These are phyloP conservation scores for Pteropus rufus DNA, from an alignment of 2,797 vertebrate species.

Conservation along the genomic window DNA sequence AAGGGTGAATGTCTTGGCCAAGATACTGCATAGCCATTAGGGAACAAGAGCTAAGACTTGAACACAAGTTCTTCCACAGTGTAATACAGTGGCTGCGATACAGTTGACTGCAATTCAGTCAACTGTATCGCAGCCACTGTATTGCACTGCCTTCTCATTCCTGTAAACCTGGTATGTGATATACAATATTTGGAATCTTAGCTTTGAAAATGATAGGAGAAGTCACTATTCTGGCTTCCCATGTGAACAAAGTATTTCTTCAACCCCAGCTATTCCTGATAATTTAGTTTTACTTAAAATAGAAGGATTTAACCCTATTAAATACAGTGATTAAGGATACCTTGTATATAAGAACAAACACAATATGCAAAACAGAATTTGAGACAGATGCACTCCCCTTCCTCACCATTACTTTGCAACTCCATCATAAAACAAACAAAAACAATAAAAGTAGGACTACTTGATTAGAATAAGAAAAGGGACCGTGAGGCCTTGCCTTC, in stretches of 20 bases:
- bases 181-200: not conserved
- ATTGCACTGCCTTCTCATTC: not conserved
- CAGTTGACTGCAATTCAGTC: not conserved
- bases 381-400: not conserved
- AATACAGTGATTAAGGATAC: not conserved
- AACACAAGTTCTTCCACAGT: not conserved
- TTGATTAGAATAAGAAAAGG: not conserved
- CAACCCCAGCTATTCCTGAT: not conserved
- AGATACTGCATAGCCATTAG: not conserved
- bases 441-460: not conserved
- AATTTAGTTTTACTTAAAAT: slow-evolving; percentile 36
- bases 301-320: not conserved
- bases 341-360: not conserved
- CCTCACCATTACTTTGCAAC: not conserved
- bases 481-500: not conserved
- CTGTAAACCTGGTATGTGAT: not conserved
- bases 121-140: not conserved
- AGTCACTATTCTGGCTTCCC: not conserved
- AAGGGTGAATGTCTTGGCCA: not conserved
- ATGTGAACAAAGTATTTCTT: not conserved
- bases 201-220: not conserved
- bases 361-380: not conserved
- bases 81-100: too few relatives aligned
- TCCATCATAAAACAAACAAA: not conserved
- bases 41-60: not conserved